Conservation (phyloP, 2,113 vertebrate genomes). For the Chionodraco myersi region DNA sequence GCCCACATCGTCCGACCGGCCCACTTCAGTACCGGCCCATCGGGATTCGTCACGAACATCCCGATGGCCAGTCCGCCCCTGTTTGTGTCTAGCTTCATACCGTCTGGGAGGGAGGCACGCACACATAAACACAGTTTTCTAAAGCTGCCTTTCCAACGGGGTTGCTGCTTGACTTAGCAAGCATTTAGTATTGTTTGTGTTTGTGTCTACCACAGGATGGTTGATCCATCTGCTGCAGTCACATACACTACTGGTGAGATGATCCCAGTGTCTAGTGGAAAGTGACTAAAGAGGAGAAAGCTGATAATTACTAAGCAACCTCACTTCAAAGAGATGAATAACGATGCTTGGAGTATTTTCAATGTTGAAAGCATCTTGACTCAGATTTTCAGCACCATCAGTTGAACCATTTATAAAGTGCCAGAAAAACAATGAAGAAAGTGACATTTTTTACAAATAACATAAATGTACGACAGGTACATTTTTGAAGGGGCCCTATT, state of each 20-base stretch:
- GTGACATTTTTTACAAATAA: background rate
- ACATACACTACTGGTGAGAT: constrained; percentile 46
- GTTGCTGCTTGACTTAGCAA: constrained; percentile 44
- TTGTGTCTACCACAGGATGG: constrained; percentile 39
- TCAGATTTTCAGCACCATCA: constrained; percentile 45
- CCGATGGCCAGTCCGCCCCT: too few relatives aligned
- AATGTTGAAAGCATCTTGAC: constrained; percentile 34
- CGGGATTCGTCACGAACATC: too few relatives aligned
- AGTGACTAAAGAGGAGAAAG: constrained; percentile 49
- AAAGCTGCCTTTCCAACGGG: constrained; percentile 21
- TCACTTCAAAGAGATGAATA: constrained; percentile 65
- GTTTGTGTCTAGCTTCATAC: background rate
- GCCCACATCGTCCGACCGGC: too few relatives aligned
- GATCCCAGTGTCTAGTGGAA: constrained; percentile 53
- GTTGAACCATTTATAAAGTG: constrained; percentile 53
- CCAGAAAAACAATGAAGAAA: constrained; percentile 39
- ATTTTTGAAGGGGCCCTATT: too few relatives aligned
- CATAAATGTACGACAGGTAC: too few relatives aligned
- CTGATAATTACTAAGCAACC: constrained; percentile 34
- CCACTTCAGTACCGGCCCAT: too few relatives aligned
- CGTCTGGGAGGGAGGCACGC: background rate
- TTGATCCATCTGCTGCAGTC: constrained; percentile 65
- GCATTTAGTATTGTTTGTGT: constrained; percentile 41
- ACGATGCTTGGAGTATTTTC: constrained; percentile 40
- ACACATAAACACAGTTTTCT: constrained; percentile 5